Evolutionary conservation across 1,140 invertebrate genomes (phyloP), one percentile per base, ranked within the genome.

Genomic region (Hylaeus volcanicus): DNA sequence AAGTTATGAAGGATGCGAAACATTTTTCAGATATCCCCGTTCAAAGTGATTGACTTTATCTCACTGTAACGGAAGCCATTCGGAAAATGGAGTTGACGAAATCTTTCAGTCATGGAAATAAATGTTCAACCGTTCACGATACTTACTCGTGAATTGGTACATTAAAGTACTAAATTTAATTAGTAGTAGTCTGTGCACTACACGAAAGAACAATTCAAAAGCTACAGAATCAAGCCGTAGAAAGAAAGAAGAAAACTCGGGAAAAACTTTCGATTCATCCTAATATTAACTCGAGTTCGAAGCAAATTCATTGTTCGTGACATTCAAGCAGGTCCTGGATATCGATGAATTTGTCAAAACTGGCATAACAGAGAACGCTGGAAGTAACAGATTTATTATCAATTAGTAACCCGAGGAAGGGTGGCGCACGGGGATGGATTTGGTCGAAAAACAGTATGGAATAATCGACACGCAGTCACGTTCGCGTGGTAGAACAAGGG

Each of bases 401-500:
- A 56, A 41, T 70, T 70, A 55, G 26, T 14, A 15, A 39, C 15
- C 45, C 12, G 51, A 70, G 26, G 11, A 56, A 43, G 65, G n/a
- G n/a, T 5, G 0, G 61, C 2, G 61, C 2, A 1, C 15, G 45
- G n/a, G 65, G 8, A 58, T 37, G 64, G 65, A 58, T 77, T 77
- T 70, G 8, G 15, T 8, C 26, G 12, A 77, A 60, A 72, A 74
- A 75, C 48, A 48, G 71, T 48, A 15, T 48, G 4, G 58, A 26
- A 48, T 85, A 43, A 56, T 81, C 63, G 83, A 70, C 60, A 81
- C 65, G 71, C 53, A 68, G 68, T 81, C 83, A 69, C 77, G 73
- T 85, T 43, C 72, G 39, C 71, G 43, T 1, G 68, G 41, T 51
- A 48, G 69, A 80, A 85, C 75, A 84, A 86, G 77, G 83, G 78